Base-by-base conservation (phyloP, 2,888 invertebrate genomes). In the Synanthedon vespiformis region DNA sequence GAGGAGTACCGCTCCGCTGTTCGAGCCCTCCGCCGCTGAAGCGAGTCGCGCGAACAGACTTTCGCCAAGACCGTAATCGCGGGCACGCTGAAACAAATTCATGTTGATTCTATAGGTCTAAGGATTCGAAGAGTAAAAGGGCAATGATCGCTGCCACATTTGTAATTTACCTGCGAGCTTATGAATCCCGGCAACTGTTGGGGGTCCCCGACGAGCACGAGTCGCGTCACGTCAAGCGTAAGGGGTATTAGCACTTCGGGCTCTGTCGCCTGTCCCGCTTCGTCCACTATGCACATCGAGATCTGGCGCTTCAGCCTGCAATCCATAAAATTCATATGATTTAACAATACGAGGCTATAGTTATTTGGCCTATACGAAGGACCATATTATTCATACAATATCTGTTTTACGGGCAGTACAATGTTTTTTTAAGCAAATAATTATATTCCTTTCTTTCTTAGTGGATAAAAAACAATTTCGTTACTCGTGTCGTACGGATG, bases 201-300 rank as follows among this genome's bases (percentile, higher is more conserved):
- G 2, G 94, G 94, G 81, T 97, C 97, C 0, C 97, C 97, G 40
- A 97, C 93, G 57, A 97, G 85, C 44, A 96, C 90, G 50, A 97
- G 79, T 52, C 91, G 93, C 49, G 89, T 90, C 4, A 95, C 90
- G 52, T 92, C 92, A 57, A 95, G 90, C 67, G 91, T 89, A 49
- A 96, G 85, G 0, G 96, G 96, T 58, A 95, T 90, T 57, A 96
- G 79, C 2, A 92, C 90, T 77, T 95, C 95, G 1, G 94, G 91
- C 75, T 97, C 97, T 41, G 90, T 92, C 58, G 94, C 94, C 70
- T 96, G 95, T 0, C 95, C 94, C 16, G 97, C 96, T 83, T 97
- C 95, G 77, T 95, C 95, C 52, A 96, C 89, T 52, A 95, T 93
- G 63, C 95, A 95, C 54, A 92, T 86, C 51, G 91, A 89, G 58